Percentiles rank a stretch among this genome's conserved stretches.
phyloP scores from a whole-genome alignment of 2,888 invertebrate species.

The Thysanoteuthis rhombus region DNA sequence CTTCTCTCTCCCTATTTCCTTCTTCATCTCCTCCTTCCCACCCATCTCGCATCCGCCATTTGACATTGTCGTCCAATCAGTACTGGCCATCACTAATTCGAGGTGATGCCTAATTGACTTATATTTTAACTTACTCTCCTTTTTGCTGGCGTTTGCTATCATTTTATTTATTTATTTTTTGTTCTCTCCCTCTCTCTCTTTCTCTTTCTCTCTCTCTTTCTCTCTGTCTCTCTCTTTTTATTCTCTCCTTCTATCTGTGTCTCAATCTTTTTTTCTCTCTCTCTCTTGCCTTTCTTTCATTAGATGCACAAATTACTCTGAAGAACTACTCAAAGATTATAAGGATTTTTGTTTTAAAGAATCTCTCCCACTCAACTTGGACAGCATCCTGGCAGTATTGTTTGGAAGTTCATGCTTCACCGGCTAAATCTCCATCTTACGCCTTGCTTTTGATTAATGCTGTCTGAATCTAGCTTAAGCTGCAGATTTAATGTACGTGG shows the following conservation, averaged over 20 bases:
- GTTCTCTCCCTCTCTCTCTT: not conserved
- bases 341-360: slow-evolving; percentile 12
- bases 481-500: slow-evolving; percentile 12
- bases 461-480: slow-evolving; percentile 12
- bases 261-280: not conserved
- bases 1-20: not conserved
- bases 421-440: slow-evolving; percentile 12
- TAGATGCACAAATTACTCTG: slow-evolving; percentile 12
- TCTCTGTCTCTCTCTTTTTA: not conserved
- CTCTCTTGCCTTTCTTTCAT: slow-evolving; percentile 12
- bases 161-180: not conserved
- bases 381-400: slow-evolving; percentile 12
- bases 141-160: not conserved
- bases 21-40: not conserved
- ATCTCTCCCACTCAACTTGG: slow-evolving; percentile 12
- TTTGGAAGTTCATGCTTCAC: slow-evolving; percentile 1
- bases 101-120: slow-evolving; percentile 12
- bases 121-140: slow-evolving; percentile 12
- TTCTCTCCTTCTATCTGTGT: not conserved
- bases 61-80: slow-evolving; percentile 12
- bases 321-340: slow-evolving; percentile 12
- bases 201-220: not conserved
- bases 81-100: slow-evolving; percentile 12
- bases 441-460: not conserved
- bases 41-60: not conserved